Evolutionary conservation across 2,888 invertebrate genomes (phyloP), one percentile per base, ranked within the genome.

Genomic region (Cheilosia scutellata): DNA sequence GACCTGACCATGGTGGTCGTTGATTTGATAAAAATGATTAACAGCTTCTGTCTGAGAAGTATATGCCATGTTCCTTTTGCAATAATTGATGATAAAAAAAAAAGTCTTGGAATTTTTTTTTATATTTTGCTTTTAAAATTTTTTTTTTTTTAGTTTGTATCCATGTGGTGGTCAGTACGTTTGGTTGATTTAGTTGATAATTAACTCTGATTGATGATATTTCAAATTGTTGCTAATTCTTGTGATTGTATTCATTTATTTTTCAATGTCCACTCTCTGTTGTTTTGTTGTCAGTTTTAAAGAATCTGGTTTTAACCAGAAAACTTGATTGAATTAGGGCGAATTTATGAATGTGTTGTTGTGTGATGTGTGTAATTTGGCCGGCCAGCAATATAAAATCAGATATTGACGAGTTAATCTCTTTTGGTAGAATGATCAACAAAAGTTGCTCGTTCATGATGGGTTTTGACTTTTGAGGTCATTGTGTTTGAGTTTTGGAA

Each of bases 131-230:
- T 11, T 37, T 37, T 37, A 0, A 33, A 4, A 11, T 2, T 37
- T 11, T 11, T 37, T 20, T 20, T 1, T 11, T 9, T 7, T 7
- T 6, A 7, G 33, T 33, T n/a, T n/a, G 1, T 33, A 9, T 33
- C 33, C 33, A 7, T 33, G 33, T 33, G 9, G 9, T 37, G 3
- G 11, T 3, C 37, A 37, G 11, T 37, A 37, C 37, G 11, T 11
- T 37, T 37, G 37, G 11, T 55, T 16, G 65, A 27, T n/a, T n/a
- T n/a, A n/a, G n/a, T n/a, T 80, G 53, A 20, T 70, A 82, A 82
- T 82, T 76, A 82, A 82, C 29, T 70, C 57, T 76, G 76, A 82
- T 82, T 82, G 82, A 82, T 82, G 70, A 37, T 76, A 57, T 68
- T 44, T 53, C 47, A 68, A 63, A 75, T 75, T 68, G 55, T 63